Conservation (phyloP, 2,113 vertebrate genomes). For the Ceratotherium simum region DNA sequence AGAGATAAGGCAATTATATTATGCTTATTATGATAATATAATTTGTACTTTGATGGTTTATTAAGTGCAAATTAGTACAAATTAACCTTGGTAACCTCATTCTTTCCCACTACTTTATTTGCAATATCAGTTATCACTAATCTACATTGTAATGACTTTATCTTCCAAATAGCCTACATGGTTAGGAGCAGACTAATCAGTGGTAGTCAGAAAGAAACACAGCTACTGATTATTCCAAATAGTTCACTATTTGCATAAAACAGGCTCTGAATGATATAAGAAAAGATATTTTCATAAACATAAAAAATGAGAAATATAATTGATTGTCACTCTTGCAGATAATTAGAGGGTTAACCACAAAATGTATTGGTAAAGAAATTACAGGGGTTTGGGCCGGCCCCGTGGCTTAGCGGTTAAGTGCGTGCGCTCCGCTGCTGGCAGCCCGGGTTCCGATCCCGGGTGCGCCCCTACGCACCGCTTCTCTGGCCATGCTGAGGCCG, state of each 20-base stretch:
- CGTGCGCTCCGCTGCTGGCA: too few relatives aligned
- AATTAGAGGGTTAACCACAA: background rate
- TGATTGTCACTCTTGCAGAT: slow-evolving; percentile 42
- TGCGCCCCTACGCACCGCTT: too few relatives aligned
- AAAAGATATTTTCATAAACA: slow-evolving; percentile 4
- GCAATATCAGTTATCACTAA: slow-evolving; percentile 48
- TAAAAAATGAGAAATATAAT: slow-evolving; percentile 3
- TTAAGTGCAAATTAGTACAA: slow-evolving; percentile 60
- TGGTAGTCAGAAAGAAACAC: background rate
- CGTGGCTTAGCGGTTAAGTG: too few relatives aligned
- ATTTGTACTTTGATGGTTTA: slow-evolving; percentile 58
- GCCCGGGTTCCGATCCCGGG: too few relatives aligned
- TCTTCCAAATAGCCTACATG: background rate
- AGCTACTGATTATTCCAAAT: slow-evolving; percentile 51
- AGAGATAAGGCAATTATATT: slow-evolving; percentile 28
- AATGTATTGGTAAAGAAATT: slow-evolving; percentile 21
- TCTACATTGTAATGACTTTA: slow-evolving; percentile 17
- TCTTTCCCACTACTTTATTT: slow-evolving; percentile 7
- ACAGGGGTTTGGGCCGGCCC: background rate
- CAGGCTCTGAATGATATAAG: background rate
- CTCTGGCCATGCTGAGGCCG: too few relatives aligned
- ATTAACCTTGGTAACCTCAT: slow-evolving; percentile 59
- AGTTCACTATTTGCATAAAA: slow-evolving; percentile 45
- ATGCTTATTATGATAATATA: slow-evolving; percentile 37
- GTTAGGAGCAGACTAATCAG: background rate